Conservation (phyloP, 2,888 invertebrate genomes). For the Aleiodes leptofemur region DNA sequence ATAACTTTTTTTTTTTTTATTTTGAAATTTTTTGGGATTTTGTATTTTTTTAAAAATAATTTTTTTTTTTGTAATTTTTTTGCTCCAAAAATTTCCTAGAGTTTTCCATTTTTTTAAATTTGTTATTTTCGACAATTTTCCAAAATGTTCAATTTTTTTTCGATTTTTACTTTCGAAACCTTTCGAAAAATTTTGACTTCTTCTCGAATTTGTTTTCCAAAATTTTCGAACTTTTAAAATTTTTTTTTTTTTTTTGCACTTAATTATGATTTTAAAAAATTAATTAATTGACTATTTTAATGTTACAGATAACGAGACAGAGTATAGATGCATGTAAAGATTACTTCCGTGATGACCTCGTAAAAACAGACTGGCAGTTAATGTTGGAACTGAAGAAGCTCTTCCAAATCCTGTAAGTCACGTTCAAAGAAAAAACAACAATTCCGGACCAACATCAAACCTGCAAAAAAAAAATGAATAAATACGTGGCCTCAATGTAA, state of each 20-base stretch:
- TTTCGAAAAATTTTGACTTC: no score
- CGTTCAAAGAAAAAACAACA: not conserved
- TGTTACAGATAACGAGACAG: constrained; percentile 93
- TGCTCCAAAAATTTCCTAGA: no score
- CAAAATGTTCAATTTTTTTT: no score
- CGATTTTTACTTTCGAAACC: no score
- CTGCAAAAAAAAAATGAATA: not conserved
- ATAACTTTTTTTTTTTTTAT: no score
- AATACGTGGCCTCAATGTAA: constrained; percentile 8
- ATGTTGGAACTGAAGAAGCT: constrained; percentile 99
- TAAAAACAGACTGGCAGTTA: constrained; percentile 98
- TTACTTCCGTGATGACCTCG: constrained; percentile 97
- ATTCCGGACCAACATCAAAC: not conserved
- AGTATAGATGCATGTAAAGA: constrained; percentile 99
- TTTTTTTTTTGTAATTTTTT: no score
- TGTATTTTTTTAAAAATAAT: no score
- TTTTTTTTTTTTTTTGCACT: no score
- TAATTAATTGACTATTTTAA: constrained; percentile 52
- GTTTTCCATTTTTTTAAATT: no score
- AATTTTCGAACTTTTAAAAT: no score
- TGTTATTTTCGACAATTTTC: no score
- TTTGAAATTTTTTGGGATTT: no score
- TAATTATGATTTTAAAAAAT: not conserved
- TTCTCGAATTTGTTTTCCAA: not conserved
- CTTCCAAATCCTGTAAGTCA: constrained; percentile 91